phyloP scores from a whole-genome alignment of 2,797 vertebrate genomes.

The Valencia hispanica region DNA sequence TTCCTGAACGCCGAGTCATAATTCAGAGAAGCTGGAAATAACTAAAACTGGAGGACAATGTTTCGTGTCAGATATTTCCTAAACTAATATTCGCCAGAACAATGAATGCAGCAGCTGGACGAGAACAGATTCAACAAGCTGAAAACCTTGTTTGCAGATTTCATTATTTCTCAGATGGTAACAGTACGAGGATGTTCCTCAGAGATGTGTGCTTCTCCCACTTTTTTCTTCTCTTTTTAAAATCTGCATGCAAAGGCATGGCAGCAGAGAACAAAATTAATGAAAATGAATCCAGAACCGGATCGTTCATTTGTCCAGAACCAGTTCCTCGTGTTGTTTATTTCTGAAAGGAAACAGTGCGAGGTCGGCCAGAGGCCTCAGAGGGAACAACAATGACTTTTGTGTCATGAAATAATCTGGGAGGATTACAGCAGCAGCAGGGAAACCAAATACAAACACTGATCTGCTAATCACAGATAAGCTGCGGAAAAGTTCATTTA shows the following conservation, averaged over 20 bases:
- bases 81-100: background rate
- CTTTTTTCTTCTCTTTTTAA: background rate
- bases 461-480: conserved; percentile 61
- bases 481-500: conserved; percentile 29
- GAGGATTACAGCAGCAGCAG: conserved; percentile 53
- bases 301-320: background rate
- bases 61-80: background rate
- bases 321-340: background rate
- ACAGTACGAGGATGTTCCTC: background rate
- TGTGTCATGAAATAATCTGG: conserved; percentile 55
- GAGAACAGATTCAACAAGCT: background rate
- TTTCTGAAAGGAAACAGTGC: background rate
- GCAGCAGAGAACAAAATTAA: too few species aligned
- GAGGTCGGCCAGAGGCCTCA: conserved; percentile 14
- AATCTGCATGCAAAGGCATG: too few species aligned
- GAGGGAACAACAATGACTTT: conserved; percentile 52
- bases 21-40: background rate
- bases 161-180: background rate
- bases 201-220: background rate
- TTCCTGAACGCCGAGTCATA: background rate
- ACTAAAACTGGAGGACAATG: background rate
- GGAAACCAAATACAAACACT: conserved; percentile 40
- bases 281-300: too few species aligned
- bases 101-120: background rate
- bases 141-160: background rate